phyloP scores from a whole-genome alignment of 2,888 invertebrate species.

The Tinea semifulvella region DNA sequence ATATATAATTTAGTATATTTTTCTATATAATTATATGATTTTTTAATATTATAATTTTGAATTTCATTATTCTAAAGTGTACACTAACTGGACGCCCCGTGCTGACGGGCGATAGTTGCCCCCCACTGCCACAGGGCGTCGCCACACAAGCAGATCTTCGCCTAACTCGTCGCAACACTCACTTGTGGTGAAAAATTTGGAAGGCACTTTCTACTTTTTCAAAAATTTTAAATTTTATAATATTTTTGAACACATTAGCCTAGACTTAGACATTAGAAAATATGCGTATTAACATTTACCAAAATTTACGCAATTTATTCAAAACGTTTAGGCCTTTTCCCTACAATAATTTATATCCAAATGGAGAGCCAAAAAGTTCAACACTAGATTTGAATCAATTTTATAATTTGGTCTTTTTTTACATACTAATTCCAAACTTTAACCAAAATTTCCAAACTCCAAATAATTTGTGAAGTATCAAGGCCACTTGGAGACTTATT shows the following conservation, averaged over 20 bases:
- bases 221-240: conserved; percentile 62
- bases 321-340: conserved; percentile 58
- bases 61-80: conserved; percentile 61
- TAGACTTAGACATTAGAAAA: conserved; percentile 70
- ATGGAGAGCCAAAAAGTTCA: conserved; percentile 64
- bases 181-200: conserved; percentile 71
- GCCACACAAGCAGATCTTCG: conserved; percentile 42
- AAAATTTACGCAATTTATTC: conserved; percentile 63
- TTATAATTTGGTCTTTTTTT: conserved; percentile 59
- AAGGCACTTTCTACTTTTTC: conserved; percentile 85
- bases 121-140: too few species aligned
- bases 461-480: conserved; percentile 62
- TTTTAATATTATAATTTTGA: conserved; percentile 68
- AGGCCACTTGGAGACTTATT: conserved; percentile 65
- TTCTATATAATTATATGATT: conserved; percentile 65
- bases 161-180: conserved; percentile 69
- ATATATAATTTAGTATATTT: conserved; percentile 64
- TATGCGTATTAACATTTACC: conserved; percentile 67
- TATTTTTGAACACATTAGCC: conserved; percentile 80
- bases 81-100: too few species aligned
- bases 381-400: conserved; percentile 58
- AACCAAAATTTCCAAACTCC: conserved; percentile 58
- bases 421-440: conserved; percentile 61
- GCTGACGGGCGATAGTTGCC: too few species aligned
- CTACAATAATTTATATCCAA: conserved; percentile 60